Conservation (phyloP, 2,797 vertebrate species). For the Dallia pectoralis region DNA sequence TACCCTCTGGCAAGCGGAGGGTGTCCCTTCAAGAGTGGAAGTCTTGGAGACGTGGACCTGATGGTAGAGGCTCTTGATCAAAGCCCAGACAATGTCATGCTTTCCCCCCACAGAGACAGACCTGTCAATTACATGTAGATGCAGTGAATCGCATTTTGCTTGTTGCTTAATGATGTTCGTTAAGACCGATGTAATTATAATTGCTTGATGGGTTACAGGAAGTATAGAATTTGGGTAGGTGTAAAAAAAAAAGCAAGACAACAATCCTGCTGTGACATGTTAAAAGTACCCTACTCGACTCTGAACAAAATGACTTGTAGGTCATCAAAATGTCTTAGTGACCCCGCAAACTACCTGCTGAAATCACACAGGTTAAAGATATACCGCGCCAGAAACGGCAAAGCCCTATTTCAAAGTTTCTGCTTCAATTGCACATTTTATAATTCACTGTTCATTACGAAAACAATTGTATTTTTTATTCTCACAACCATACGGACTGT, state of each 20-base stretch:
- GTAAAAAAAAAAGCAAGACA: neutral
- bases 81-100: slow-evolving; percentile 59
- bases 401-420: neutral
- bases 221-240: slow-evolving; percentile 17
- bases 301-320: too few species aligned
- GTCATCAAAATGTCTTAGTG: too few species aligned
- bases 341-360: neutral
- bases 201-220: slow-evolving; percentile 31
- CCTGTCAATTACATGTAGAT: slow-evolving; percentile 60
- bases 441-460: slow-evolving; percentile 28
- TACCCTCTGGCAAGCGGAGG: slow-evolving; percentile 55
- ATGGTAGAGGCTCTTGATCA: slow-evolving; percentile 71
- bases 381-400: neutral
- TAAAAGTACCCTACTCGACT: too few species aligned
- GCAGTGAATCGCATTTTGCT: slow-evolving; percentile 50
- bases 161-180: slow-evolving; percentile 49
- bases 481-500: neutral
- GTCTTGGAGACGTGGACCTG: slow-evolving; percentile 69
- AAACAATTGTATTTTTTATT: slow-evolving; percentile 27
- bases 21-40: slow-evolving; percentile 66
- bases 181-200: slow-evolving; percentile 37
- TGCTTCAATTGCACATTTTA: neutral
- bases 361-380: neutral
- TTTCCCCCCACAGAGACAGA: slow-evolving; percentile 50
- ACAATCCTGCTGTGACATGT: neutral